Conservation (phyloP, 2,888 invertebrate genomes). For the Scrobipalpa costella region DNA sequence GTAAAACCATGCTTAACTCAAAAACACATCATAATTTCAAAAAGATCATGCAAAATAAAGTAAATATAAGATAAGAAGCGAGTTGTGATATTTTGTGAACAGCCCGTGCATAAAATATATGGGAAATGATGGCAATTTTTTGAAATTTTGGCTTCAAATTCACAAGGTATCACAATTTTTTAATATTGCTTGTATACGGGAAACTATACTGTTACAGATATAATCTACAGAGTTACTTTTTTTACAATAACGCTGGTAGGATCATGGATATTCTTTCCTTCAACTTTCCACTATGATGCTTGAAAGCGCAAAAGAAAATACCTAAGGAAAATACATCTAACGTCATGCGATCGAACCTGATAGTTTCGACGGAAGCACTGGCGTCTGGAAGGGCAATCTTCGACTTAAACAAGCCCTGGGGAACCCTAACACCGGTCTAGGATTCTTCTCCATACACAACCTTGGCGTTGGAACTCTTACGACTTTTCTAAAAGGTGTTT, state of each 20-base stretch:
- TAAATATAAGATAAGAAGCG: constrained; percentile 40
- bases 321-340: constrained; percentile 35
- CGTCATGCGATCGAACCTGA: constrained; percentile 55
- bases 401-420: constrained; percentile 72
- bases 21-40: constrained; percentile 33
- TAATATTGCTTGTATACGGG: constrained; percentile 34
- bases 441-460: constrained; percentile 61
- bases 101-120: constrained; percentile 43
- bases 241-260: background rate
- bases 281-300: background rate
- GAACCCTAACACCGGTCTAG: constrained; percentile 43
- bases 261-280: background rate
- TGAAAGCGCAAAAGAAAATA: constrained; percentile 46
- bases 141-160: constrained; percentile 31
- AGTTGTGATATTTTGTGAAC: constrained; percentile 52
- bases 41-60: constrained; percentile 34
- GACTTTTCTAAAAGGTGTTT: constrained; percentile 66
- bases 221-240: background rate
- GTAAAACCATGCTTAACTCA: constrained; percentile 6
- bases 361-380: constrained; percentile 80
- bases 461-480: constrained; percentile 64
- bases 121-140: background rate
- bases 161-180: constrained; percentile 47
- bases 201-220: background rate
- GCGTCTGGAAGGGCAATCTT: constrained; percentile 70